Base-by-base conservation (phyloP, 2,888 invertebrate species). In the Acrobasis consociella region DNA sequence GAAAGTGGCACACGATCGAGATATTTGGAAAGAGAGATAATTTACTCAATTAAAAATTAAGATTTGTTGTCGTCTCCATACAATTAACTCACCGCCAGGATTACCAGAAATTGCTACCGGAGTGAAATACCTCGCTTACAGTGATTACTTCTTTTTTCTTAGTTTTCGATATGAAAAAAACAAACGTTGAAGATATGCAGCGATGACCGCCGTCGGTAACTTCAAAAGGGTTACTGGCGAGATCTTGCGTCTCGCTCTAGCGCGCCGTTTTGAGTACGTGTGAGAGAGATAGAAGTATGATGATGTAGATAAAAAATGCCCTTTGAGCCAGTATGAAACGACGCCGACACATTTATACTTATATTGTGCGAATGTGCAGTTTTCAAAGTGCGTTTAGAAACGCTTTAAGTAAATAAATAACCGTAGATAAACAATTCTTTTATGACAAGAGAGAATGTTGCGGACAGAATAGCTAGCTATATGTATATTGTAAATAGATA, bases 121-220 rank as follows among this genome's bases (percentile, higher is more conserved):
- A 82, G 77, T 75, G 75, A 81, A 82, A 85, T 85, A 82, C 83
- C 80, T 77, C 80, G 31, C 80, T 72, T 66, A 72, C 75, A 69
- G 74, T 76, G 76, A 83, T 83, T 83, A 80, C 64, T 67, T 64
- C 73, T 84, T 83, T 83, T 84, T 87, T 78, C 82, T 89, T 87
- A 87, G 88, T 85, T 89, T 88, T 84, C 87, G 83, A 89, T 89
- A 85, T 79, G 79, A 80, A 83, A 87, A 86, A 87, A 75, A 81
- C 78, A 82, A 71, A 68, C 69, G 65, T 76, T 78, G 76, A 84
- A 80, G 82, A 85, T 85, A 83, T 78, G 80, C 85, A 80, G 83
- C 86, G 82, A 81, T 85, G 87, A 86, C 88, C 83, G 86, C 85
- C 65, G 67, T 82, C 87, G 91, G 89, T 82, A 77, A 85, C 83